Evolutionary conservation across 2,797 vertebrate genomes (phyloP), one percentile per base, ranked within the genome.

Genomic region (Myotis pilosus): DNA sequence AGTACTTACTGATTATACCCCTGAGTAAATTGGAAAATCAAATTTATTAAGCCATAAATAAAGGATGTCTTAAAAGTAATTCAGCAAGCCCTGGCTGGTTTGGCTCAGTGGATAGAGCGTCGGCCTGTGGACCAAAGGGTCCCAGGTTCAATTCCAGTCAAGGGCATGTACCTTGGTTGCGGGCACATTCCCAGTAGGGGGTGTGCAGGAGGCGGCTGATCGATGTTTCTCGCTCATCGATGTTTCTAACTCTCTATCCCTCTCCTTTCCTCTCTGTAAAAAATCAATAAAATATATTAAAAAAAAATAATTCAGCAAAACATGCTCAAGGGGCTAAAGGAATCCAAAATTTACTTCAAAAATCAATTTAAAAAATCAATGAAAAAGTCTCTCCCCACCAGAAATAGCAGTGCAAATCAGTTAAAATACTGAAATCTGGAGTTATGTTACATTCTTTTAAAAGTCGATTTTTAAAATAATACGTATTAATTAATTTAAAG

Each of bases 401-500:
- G 62, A 87, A 93, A 55, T 15, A 91, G 30, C 53, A 87, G 30
- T 76, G 62, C 47, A 87, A 64, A 53, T 33, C 22, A 78, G 8
- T 49, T 53, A 80, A 92, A 84, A 92, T 55, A 90, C 30, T 51
- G 72, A 92, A 83, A 80, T 68, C 15, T 74, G 49, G 38, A 88
- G 57, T 33, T 76, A 44, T 69, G 16, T 33, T 23, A 89, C n/a
- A 28, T 64, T 28, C 80, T 78, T 25, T 53, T 23, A 84, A 86
- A 83, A 55, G 15, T 44, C 82, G 78, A 87, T 33, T 79, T 91
- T 64, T 47, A 87, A 86, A 68, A 57, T 76, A 79, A 49, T 28
- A 51, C 5, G 41, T 72, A 86, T 41, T 79, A 81, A 92, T 64
- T 84, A 81, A 92, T 64, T 84, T 87, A 87, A 90, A 96, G 49